A percentile compares a stretch with the other conserved stretches of the same genome.
Conservation (phyloP, 37 sponge, comb jelly and placozoan species). For the Ephydatia muelleri region DNA sequence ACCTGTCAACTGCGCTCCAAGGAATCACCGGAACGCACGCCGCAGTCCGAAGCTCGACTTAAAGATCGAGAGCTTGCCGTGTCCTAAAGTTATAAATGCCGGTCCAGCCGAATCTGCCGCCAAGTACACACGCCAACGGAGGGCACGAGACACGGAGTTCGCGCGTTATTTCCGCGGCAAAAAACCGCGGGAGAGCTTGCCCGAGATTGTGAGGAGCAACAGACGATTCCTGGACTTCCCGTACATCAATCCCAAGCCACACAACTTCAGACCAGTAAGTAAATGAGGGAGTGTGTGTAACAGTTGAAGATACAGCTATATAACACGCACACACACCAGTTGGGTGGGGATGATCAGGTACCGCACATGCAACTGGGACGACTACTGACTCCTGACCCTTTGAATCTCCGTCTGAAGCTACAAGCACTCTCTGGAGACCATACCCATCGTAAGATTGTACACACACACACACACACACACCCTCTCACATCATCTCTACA, state of each 20-base stretch:
- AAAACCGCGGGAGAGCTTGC: background rate
- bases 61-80: too few relatives aligned
- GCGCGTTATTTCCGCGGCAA: background rate
- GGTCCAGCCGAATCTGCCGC: too few relatives aligned
- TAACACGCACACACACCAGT: too few relatives aligned
- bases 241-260: constrained; percentile 29
- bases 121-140: background rate
- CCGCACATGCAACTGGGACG: background rate
- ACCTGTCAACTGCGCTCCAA: too few relatives aligned
- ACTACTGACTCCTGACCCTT: constrained; percentile 30
- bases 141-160: too few relatives aligned
- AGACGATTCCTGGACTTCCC: background rate
- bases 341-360: background rate
- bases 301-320: background rate
- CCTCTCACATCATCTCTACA: background rate
- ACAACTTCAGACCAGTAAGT: constrained; percentile 46
- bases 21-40: too few relatives aligned
- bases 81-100: too few relatives aligned
- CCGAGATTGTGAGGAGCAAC: background rate
- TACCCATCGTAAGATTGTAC: constrained; percentile 5
- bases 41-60: too few relatives aligned
- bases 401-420: constrained; percentile 11
- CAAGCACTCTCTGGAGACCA: background rate
- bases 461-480: background rate
- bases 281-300: background rate